Percentiles rank a stretch among this genome's conserved stretches.
phyloP scores from a whole-genome alignment of 2,888 invertebrate genomes.

The Heliconius hortense region DNA sequence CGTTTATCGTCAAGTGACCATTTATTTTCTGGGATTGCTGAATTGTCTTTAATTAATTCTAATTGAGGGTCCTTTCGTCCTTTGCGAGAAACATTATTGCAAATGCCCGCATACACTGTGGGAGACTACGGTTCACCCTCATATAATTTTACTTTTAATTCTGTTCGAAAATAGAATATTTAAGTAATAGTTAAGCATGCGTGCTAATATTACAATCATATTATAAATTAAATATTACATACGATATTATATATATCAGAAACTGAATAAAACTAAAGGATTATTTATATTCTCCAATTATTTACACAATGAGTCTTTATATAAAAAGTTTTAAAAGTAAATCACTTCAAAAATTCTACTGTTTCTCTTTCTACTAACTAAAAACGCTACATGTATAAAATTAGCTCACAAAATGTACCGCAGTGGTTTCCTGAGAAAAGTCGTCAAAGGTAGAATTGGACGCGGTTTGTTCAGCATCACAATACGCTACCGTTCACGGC shows the following conservation, averaged over 20 bases:
- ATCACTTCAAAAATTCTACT: slow-evolving; percentile 54
- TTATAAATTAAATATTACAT: no score
- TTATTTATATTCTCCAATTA: no score
- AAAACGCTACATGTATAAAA: slow-evolving; percentile 48
- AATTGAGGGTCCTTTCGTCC: slow-evolving; percentile 74
- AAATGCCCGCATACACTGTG: slow-evolving; percentile 72
- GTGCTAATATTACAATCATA: not conserved
- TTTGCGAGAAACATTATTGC: slow-evolving; percentile 72
- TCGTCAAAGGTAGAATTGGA: slow-evolving; percentile 48
- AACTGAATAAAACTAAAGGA: no score
- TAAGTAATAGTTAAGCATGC: not conserved
- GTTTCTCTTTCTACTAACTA: slow-evolving; percentile 54
- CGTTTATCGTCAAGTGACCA: slow-evolving; percentile 72
- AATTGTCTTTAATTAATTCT: slow-evolving; percentile 81
- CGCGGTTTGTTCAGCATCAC: slow-evolving; percentile 53
- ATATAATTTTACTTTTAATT: slow-evolving; percentile 54
- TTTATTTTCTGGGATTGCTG: slow-evolving; percentile 76
- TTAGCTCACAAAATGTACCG: slow-evolving; percentile 56
- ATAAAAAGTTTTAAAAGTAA: not conserved
- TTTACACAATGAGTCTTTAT: not conserved
- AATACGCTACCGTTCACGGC: slow-evolving; percentile 61
- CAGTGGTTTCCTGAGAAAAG: slow-evolving; percentile 65
- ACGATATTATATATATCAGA: no score
- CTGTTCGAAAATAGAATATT: slow-evolving; percentile 36
- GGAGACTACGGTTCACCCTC: slow-evolving; percentile 62